phyloP scores from a whole-genome alignment of 2,113 vertebrate species.

The Larimichthys polyactis region DNA sequence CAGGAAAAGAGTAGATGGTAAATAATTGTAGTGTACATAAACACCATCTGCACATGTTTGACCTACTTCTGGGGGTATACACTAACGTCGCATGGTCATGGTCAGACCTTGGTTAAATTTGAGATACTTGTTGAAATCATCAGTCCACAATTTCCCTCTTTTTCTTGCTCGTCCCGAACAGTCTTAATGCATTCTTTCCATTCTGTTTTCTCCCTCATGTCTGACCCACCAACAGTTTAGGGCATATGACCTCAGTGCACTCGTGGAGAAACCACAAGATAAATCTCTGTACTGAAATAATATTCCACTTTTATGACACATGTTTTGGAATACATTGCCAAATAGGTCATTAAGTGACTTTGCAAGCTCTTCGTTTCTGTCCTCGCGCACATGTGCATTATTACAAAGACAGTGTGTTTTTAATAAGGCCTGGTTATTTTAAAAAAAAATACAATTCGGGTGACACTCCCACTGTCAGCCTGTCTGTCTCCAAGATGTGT shows the following conservation, averaged over 20 bases:
- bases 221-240: conserved; percentile 54
- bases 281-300: conserved; percentile 40
- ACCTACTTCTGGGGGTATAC: conserved; percentile 75
- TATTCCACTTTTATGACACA: conserved; percentile 43
- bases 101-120: conserved; percentile 17
- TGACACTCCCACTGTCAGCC: conserved; percentile 36
- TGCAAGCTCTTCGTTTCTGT: background rate
- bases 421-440: conserved; percentile 30
- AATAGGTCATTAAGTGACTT: conserved; percentile 10
- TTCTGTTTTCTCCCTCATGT: conserved; percentile 39
- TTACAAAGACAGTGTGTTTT: conserved; percentile 11
- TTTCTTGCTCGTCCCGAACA: conserved; percentile 27
- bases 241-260: conserved; percentile 47
- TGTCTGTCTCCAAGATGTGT: conserved; percentile 47
- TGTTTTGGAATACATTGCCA: conserved; percentile 45
- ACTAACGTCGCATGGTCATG: conserved; percentile 40
- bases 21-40: conserved; percentile 70
- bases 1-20: conserved; percentile 40
- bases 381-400: background rate
- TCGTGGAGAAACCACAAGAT: conserved; percentile 48
- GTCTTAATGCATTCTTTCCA: conserved; percentile 68
- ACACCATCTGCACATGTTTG: conserved; percentile 50
- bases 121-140: conserved; percentile 20
- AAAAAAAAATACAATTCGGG: conserved; percentile 14
- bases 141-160: conserved; percentile 7